Conservation (phyloP, 2,113 vertebrate species). For the Tachysurus vachellii region DNA sequence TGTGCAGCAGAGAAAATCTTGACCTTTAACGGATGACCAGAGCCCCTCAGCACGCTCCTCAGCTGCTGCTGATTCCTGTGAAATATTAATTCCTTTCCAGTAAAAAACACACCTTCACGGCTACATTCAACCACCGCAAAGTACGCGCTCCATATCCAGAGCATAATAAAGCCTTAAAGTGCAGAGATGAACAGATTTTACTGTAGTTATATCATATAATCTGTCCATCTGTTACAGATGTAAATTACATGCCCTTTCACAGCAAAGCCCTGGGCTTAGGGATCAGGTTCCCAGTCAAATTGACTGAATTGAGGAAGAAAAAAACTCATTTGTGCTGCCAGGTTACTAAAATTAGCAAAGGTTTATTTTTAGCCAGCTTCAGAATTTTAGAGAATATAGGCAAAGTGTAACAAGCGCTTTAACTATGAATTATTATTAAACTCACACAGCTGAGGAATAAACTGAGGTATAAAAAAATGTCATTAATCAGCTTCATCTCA, state of each 20-base stretch:
- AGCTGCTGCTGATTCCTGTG: constrained; percentile 42
- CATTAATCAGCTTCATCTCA: not conserved
- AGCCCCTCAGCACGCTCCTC: constrained; percentile 50
- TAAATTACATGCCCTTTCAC: constrained; percentile 32
- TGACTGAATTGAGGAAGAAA: constrained; percentile 27
- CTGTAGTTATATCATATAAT: not conserved
- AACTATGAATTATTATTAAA: not conserved
- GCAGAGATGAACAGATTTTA: not conserved
- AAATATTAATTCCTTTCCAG: constrained; percentile 53
- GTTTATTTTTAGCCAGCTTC: constrained; percentile 22
- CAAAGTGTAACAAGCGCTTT: not conserved
- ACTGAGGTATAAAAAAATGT: not conserved
- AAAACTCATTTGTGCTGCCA: not conserved
- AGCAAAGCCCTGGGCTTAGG: constrained; percentile 24
- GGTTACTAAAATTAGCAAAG: constrained; percentile 31
- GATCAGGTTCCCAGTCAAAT: constrained; percentile 37
- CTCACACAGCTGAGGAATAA: not conserved
- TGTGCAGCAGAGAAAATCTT: constrained; percentile 48
- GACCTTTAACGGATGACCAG: constrained; percentile 56
- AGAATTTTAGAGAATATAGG: not conserved
- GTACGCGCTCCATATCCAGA: not conserved
- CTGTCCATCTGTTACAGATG: constrained; percentile 3
- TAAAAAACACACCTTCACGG: constrained; percentile 38
- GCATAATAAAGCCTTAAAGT: not conserved
- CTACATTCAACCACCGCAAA: constrained; percentile 12